Percentiles rank a stretch among this genome's conserved stretches.
phyloP scores from a whole-genome alignment of 2,113 vertebrate species.

The Sapayoa aenigma region DNA sequence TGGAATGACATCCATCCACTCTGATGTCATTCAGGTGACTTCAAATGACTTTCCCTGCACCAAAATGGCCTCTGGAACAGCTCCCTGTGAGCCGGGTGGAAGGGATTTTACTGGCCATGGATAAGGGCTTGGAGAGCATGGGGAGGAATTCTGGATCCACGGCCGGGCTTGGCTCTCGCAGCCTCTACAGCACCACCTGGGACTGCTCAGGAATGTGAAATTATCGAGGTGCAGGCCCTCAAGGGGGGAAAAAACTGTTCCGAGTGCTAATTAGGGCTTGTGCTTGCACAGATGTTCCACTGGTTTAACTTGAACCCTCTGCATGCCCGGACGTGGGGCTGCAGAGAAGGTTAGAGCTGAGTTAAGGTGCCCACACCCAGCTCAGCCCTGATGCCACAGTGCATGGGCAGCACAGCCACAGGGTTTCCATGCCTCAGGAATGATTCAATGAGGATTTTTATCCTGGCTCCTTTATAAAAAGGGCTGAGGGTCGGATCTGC shows the following conservation, averaged over 20 bases:
- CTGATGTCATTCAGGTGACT: not conserved
- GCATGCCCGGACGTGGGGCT: conserved; percentile 7
- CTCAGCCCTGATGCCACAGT: not conserved
- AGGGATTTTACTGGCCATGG: not conserved
- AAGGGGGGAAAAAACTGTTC: not conserved
- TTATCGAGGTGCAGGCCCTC: not conserved
- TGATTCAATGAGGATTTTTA: accelerated
- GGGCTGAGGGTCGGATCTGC: not conserved
- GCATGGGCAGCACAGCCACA: not conserved
- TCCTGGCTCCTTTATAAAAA: not conserved
- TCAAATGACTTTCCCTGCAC: not conserved
- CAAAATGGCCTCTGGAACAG: accelerated
- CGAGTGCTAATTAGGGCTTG: not conserved
- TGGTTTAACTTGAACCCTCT: conserved; percentile 19
- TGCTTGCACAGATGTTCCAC: not conserved
- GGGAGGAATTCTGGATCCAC: not conserved
- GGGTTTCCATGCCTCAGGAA: accelerated
- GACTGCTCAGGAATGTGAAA: not conserved
- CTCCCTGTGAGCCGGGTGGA: accelerated
- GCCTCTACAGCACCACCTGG: not conserved
- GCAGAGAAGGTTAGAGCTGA: not conserved
- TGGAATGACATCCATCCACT: too few relatives aligned
- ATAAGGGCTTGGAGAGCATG: accelerated
- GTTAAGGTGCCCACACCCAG: not conserved
- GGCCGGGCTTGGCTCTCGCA: accelerated